Evolutionary conservation across 2,113 vertebrate genomes (phyloP).

Genomic region (Prolemur simus): DNA sequence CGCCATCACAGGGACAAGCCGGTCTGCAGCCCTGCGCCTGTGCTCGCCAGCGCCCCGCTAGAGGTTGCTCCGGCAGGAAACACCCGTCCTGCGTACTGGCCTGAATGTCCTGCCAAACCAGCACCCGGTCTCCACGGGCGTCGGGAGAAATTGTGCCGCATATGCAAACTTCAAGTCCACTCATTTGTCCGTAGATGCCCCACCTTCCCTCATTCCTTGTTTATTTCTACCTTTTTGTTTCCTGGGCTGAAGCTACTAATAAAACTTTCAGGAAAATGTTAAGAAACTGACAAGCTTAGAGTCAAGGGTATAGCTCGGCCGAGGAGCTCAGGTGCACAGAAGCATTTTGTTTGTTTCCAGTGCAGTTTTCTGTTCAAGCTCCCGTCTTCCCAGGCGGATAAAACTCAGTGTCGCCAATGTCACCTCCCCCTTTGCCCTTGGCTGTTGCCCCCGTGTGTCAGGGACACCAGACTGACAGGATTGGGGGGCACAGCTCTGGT

Average conservation of each 20-base stretch:
- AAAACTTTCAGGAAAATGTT: not conserved
- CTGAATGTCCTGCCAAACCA: not conserved
- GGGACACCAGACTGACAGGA: no score
- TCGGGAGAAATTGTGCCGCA: not conserved
- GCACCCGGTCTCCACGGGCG: not conserved
- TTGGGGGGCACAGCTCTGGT: not conserved
- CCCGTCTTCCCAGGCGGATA: not conserved
- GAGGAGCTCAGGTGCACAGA: not conserved
- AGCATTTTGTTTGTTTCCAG: not conserved
- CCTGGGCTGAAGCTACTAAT: not conserved
- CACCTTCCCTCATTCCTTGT: not conserved
- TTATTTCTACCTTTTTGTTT: not conserved
- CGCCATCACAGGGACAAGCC: accelerated
- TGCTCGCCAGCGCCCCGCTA: not conserved
- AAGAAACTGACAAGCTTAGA: not conserved
- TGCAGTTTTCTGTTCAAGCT: not conserved
- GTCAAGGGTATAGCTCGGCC: not conserved
- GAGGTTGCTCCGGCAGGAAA: not conserved
- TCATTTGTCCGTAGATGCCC: no score
- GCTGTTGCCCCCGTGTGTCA: not conserved
- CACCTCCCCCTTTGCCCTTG: no score
- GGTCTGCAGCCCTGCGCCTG: not conserved
- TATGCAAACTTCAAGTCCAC: no score
- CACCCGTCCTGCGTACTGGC: accelerated
- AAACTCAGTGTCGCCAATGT: not conserved